Base-by-base conservation (phyloP, 2,888 invertebrate species). In the Cantharis lateralis region DNA sequence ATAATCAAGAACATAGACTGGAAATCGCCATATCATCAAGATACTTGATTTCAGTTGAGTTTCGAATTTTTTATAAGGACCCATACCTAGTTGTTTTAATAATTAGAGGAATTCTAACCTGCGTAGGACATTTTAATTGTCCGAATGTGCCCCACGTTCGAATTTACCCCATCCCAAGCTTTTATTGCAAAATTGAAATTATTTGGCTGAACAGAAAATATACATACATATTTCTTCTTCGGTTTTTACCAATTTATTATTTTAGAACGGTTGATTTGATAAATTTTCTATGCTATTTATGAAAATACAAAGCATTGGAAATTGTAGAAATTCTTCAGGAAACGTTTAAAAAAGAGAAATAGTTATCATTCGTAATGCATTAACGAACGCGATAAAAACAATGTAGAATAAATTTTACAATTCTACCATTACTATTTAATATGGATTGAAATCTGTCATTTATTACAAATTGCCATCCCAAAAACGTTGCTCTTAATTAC, bases 401-500 rank as follows among this genome's bases (percentile, higher is more conserved):
- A 4, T 1, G n/a, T 48, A 7, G 7, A 48, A 48, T 48, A 48
- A n/a, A 48, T 48, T 48, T 48, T 48, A 48, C 48, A n/a, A n/a
- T n/a, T 48, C 7, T 7, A n/a, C 48, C n/a, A 48, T 48, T 48
- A 48, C 48, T 66, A 66, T 66, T 66, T 66, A 66, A 20, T 66
- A 66, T 24, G 24, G 24, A 66, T 68, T 32, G 64, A 68, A 69
- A 75, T 28, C 71, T 73, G 72, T 73, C 62, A 80, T 79, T 70
- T 73, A 79, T 80, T 77, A 79, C 76, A 61, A 76, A 64, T 28
- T 79, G 74, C 74, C 80, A 71, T 77, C 74, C 20, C 69, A 71
- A 77, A 80, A 81, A 77, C 76, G 79, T 79, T 80, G 80, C 83
- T 84, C 84, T 84, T 82, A 84, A 84, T 84, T 84, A 84, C 82